A percentile compares a stretch with the other conserved stretches of the same genome.
Conservation (phyloP, 2,888 invertebrate genomes). For the Bursaphelenchus okinawaensis region DNA sequence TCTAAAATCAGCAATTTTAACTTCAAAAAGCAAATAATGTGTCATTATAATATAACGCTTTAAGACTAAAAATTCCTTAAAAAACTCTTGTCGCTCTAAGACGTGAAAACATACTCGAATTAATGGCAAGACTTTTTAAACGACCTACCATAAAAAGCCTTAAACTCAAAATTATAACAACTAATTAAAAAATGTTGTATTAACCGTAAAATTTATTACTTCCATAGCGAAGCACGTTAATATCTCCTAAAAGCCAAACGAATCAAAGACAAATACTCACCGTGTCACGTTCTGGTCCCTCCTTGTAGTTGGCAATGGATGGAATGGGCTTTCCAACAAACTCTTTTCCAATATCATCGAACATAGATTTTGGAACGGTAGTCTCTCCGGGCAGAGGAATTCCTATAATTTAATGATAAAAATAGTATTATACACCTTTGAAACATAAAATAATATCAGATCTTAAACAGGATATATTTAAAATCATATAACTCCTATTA, state of each 20-base stretch:
- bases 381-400: slow-evolving; percentile 26
- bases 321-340: slow-evolving; percentile 49
- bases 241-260: neutral
- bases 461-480: neutral
- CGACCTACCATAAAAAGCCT: too few relatives aligned
- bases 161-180: too few relatives aligned
- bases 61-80: neutral
- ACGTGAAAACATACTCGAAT: too few relatives aligned
- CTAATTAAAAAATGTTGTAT: too few relatives aligned
- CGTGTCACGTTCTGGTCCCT: slow-evolving; percentile 68
- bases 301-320: slow-evolving; percentile 55
- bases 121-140: too few relatives aligned
- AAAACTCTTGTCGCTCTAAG: neutral
- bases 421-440: neutral
- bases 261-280: slow-evolving; percentile 37
- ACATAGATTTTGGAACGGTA: slow-evolving; percentile 46
- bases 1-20: slow-evolving; percentile 26
- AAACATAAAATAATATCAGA: neutral
- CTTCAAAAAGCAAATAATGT: neutral
- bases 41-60: neutral
- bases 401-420: slow-evolving; percentile 17
- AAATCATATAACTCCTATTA: neutral
- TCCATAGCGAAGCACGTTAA: too few relatives aligned
- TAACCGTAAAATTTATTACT: too few relatives aligned
- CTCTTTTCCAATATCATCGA: slow-evolving; percentile 54